Conservation (phyloP, 1,140 invertebrate species). For the Oncopodura yosiiana region DNA sequence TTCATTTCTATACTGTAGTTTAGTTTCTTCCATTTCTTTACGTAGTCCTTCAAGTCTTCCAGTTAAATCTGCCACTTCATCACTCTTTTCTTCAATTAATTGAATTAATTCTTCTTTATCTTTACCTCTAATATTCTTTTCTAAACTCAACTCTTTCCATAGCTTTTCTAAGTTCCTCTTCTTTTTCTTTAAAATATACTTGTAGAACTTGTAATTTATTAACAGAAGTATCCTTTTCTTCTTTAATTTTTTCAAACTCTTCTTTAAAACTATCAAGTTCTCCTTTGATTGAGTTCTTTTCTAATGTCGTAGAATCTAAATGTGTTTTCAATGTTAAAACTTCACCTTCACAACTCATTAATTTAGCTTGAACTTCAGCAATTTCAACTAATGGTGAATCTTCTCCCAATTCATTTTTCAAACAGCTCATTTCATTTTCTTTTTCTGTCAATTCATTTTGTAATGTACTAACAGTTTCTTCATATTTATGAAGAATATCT, state of each 20-base stretch:
- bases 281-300: constrained; percentile 6
- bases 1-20: constrained; percentile 25
- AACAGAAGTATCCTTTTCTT: constrained; percentile 23
- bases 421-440: constrained; percentile 27
- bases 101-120: constrained; percentile 30
- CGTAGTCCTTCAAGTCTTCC: constrained; percentile 24
- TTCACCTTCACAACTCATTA: constrained; percentile 18
- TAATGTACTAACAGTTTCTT: constrained; percentile 22
- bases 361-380: constrained; percentile 24
- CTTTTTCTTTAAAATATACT: constrained; percentile 33
- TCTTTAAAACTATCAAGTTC: background rate
- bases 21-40: constrained; percentile 29
- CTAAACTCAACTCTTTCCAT: constrained; percentile 27
- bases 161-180: constrained; percentile 28
- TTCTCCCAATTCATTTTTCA: constrained; percentile 32
- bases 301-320: constrained; percentile 20
- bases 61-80: constrained; percentile 20
- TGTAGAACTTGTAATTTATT: constrained; percentile 30
- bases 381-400: constrained; percentile 33
- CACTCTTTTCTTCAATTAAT: constrained; percentile 27
- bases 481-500: constrained; percentile 28
- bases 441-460: constrained; percentile 29
- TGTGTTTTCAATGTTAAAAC: constrained; percentile 11
- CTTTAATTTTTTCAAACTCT: background rate
- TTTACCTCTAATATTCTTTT: constrained; percentile 23